Percentiles rank a stretch among this genome's conserved stretches.
Evolutionary conservation across 2,113 vertebrate species (phyloP).

Genomic region (Leptodactylus fuscus): DNA sequence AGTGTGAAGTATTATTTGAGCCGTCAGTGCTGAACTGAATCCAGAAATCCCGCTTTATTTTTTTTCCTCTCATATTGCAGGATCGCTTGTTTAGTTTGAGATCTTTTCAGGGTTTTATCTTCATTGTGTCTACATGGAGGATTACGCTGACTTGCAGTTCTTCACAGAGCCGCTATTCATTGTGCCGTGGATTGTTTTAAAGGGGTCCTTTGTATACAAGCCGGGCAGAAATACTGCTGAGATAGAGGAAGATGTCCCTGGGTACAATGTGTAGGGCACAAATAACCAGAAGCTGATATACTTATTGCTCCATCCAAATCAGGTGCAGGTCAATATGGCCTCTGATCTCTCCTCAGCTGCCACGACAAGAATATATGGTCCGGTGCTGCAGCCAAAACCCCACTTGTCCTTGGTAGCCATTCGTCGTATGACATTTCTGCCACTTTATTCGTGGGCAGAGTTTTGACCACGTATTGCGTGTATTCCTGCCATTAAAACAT

Average conservation of each 20-base stretch:
- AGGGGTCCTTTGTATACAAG: not conserved
- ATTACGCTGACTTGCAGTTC: conserved; percentile 4
- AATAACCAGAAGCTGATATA: no score
- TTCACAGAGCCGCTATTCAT: conserved; percentile 32
- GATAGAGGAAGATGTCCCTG: not conserved
- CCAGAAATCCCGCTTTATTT: not conserved
- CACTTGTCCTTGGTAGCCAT: no score
- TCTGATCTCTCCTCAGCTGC: no score
- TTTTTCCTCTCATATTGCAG: not conserved
- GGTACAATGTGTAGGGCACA: no score
- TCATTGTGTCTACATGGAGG: conserved; percentile 1
- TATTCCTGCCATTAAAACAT: no score
- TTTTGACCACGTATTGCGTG: no score
- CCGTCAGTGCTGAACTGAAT: not conserved
- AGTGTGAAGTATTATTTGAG: not conserved
- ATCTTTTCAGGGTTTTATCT: conserved; percentile 22
- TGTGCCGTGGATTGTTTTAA: not conserved
- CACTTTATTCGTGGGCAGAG: no score
- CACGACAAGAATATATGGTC: no score
- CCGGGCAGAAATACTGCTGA: not conserved
- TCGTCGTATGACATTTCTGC: no score
- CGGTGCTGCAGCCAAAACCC: no score
- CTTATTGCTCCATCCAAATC: no score
- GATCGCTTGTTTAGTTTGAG: conserved; percentile 11
- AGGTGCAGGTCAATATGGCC: no score